Evolutionary conservation across 2,797 vertebrate genomes (phyloP), one percentile per base, ranked within the genome.

Genomic region (Otolemur crassicaudatus): DNA sequence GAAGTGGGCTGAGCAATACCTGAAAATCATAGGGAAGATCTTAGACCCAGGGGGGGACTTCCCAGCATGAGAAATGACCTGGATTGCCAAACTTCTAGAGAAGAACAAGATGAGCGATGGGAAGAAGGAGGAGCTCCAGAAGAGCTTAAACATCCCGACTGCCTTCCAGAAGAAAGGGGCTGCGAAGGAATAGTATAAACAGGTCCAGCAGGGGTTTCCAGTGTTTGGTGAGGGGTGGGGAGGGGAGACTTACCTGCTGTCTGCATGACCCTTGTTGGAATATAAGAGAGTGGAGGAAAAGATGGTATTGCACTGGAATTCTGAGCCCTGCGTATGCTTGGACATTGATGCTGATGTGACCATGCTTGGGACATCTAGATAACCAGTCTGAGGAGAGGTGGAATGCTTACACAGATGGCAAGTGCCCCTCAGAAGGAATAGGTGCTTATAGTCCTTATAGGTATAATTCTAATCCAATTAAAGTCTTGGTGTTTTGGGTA

Each of bases 71-170:
- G 99, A 99, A 85, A 98, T 98, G 0, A 94, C 97, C 6, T 98
- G 98, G 86, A 99, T 99, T 96, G 98, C 98, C 58, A 99, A 98
- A 91, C 97, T 99, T 67, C 98, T 99, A 0, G 99, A 98, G 89
- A 99, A 98, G 97, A 99, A 98, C 94, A 99, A 99, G 96, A 99
- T 99, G 99, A 99, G 99, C 0, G 98, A 98, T 0, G 98, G 98
- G 11, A 99, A 99, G 95, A 99, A 99, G 94, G 98, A 98, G 56
- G 99, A 98, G 70, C 98, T 99, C 27, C 99, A 99, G 95, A 99
- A 98, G 94, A 98, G 98, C 72, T 96, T 99, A 83, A 99, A 99
- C 86, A 99, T 99, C 97, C 98, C 99, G 2, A 95, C 99, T 90
- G 99, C 99, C 95, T 99, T 99, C 97, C 98, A 98, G 80, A 98